Evolutionary conservation across 1,140 invertebrate species (phyloP).

Genomic region (Aradophagus sp.): DNA sequence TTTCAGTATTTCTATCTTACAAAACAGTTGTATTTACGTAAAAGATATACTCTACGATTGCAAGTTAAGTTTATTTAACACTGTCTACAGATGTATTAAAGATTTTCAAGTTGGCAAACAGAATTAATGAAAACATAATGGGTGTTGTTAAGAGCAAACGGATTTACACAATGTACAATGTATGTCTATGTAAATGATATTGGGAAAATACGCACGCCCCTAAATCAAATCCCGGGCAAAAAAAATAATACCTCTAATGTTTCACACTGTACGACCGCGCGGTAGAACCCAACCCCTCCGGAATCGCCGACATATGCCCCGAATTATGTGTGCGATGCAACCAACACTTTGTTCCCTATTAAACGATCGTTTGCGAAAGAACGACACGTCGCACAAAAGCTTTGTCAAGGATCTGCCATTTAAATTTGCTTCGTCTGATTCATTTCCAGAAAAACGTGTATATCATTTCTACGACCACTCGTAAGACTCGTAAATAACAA

Average conservation of each 20-base stretch:
- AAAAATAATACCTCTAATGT: too few relatives aligned
- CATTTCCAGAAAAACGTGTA: conserved; percentile 25
- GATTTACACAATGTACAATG: too few relatives aligned
- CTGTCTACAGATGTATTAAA: too few relatives aligned
- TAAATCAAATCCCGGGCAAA: conserved; percentile 33
- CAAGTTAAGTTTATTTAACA: too few relatives aligned
- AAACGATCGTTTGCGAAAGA: conserved; percentile 11
- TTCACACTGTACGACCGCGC: too few relatives aligned
- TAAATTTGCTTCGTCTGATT: conserved; percentile 7
- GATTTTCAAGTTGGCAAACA: too few relatives aligned
- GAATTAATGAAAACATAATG: too few relatives aligned
- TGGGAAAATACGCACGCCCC: conserved; percentile 26
- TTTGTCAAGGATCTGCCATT: conserved; percentile 21
- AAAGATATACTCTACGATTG: too few relatives aligned
- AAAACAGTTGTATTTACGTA: too few relatives aligned
- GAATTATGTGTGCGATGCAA: conserved; percentile 29
- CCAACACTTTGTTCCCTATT: conserved; percentile 22
- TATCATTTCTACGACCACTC: conserved; percentile 7
- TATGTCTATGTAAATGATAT: conserved; percentile 42
- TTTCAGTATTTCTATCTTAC: too few relatives aligned
- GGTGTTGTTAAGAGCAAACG: too few relatives aligned
- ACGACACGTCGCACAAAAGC: conserved; percentile 9
- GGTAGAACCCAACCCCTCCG: conserved; percentile 34
- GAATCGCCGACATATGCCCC: conserved; percentile 33
- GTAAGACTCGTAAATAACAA: too few relatives aligned